Conservation (phyloP, 2,797 vertebrate species). For the Crocodylus rhombifer region DNA sequence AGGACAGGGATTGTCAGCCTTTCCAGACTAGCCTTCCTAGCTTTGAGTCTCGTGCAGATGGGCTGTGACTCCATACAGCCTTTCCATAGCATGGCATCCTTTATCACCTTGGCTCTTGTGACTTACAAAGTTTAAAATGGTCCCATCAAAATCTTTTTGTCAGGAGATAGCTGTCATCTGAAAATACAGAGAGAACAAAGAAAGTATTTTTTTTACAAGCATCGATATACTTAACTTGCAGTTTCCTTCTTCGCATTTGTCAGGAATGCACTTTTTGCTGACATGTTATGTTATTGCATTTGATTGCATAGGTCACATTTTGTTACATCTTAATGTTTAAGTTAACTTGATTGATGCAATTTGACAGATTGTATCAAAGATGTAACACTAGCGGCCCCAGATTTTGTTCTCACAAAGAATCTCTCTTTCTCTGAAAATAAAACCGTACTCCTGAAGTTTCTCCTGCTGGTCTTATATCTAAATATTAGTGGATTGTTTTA, state of each 20-base stretch:
- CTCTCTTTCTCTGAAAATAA: neutral
- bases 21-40: neutral
- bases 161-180: neutral
- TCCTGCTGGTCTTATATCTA: neutral
- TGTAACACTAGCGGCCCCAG: neutral
- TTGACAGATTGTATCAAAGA: constrained; percentile 45
- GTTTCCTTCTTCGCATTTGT: neutral
- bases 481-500: neutral
- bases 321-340: constrained; percentile 55
- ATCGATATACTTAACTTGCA: neutral
- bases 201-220: neutral
- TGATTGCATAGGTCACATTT: constrained; percentile 57
- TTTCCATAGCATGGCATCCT: neutral
- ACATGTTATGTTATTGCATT: constrained; percentile 35
- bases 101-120: neutral
- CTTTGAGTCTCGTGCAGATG: neutral
- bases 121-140: too few relatives aligned
- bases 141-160: neutral
- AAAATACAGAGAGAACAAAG: neutral
- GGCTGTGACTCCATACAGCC: neutral
- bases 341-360: constrained; percentile 48
- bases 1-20: neutral
- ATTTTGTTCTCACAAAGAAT: constrained; percentile 3
- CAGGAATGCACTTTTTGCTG: constrained; percentile 16
- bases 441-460: neutral